phyloP scores from a whole-genome alignment of 2,888 invertebrate genomes.

The Polymixis lichenea region DNA sequence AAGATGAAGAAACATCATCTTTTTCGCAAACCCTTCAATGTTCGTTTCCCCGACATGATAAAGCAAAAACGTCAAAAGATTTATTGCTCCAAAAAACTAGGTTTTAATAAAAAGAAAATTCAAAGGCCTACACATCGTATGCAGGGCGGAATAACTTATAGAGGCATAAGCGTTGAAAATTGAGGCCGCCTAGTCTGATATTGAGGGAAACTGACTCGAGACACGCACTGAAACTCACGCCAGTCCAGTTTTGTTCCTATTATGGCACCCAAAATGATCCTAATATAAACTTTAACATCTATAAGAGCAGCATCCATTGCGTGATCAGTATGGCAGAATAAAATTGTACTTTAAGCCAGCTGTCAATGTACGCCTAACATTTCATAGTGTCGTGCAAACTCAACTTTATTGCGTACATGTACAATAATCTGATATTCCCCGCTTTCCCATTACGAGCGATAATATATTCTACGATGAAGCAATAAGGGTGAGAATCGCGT shows the following conservation, averaged over 20 bases:
- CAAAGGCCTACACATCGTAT: slow-evolving; percentile 79
- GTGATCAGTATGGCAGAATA: not conserved
- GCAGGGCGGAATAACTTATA: slow-evolving; percentile 87
- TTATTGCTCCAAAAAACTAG: slow-evolving; percentile 66
- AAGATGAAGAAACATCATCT: slow-evolving; percentile 12
- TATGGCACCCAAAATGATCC: slow-evolving; percentile 53
- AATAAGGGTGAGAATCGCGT: slow-evolving; percentile 72
- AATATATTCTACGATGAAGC: slow-evolving; percentile 68
- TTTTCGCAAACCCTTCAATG: slow-evolving; percentile 23
- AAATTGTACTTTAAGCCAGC: not conserved
- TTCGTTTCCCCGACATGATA: slow-evolving; percentile 39
- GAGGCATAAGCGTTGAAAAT: slow-evolving; percentile 85
- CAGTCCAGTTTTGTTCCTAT: slow-evolving; percentile 78
- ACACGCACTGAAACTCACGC: slow-evolving; percentile 88
- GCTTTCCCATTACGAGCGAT: slow-evolving; percentile 67
- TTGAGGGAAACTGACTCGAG: slow-evolving; percentile 85
- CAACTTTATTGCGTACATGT: slow-evolving; percentile 69
- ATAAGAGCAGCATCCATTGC: slow-evolving; percentile 24
- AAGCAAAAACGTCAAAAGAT: slow-evolving; percentile 52
- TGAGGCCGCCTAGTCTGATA: slow-evolving; percentile 86
- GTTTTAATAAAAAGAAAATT: slow-evolving; percentile 73
- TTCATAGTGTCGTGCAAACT: slow-evolving; percentile 35
- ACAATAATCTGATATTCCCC: slow-evolving; percentile 73
- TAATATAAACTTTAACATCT: slow-evolving; percentile 32
- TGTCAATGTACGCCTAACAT: slow-evolving; percentile 48